Evolutionary conservation across 1,140 invertebrate genomes (phyloP).

Genomic region (Nasonia vitripennis): DNA sequence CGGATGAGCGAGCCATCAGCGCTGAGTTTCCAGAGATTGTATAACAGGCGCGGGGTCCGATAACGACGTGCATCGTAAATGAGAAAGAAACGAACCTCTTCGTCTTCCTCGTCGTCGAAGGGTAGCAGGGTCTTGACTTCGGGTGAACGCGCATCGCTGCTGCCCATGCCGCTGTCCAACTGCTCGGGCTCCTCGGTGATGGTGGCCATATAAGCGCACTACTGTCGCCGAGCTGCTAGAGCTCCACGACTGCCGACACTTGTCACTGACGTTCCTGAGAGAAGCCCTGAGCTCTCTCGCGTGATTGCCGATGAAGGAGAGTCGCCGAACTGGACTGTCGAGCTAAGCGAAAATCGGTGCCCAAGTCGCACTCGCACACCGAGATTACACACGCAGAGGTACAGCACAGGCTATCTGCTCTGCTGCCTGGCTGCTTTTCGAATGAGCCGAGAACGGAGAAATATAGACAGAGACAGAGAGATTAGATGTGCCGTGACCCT

Average conservation of each 20-base stretch:
- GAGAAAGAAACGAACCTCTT: conserved; percentile 25
- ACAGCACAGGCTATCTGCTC: not conserved
- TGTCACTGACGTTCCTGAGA: not conserved
- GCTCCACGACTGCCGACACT: not conserved
- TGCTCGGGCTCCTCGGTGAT: conserved; percentile 64
- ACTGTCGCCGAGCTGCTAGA: not conserved
- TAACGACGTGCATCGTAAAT: not conserved
- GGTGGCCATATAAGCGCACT: conserved; percentile 64
- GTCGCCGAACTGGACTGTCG: too few relatives aligned
- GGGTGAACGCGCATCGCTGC: conserved; percentile 67
- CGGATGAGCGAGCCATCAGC: not conserved
- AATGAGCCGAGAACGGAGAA: not conserved
- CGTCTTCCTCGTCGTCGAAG: conserved; percentile 63
- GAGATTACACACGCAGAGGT: not conserved
- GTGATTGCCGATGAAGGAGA: not conserved
- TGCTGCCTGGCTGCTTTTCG: not conserved
- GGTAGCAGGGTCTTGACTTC: conserved; percentile 66
- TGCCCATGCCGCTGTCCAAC: conserved; percentile 69
- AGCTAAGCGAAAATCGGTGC: not conserved
- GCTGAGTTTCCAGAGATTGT: not conserved
- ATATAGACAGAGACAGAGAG: not conserved
- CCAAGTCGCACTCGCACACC: not conserved
- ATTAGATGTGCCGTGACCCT: not conserved
- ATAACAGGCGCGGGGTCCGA: conserved; percentile 15
- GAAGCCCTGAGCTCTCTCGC: not conserved